Evolutionary conservation across 2,797 vertebrate genomes (phyloP).

Genomic region (Chelon auratus): DNA sequence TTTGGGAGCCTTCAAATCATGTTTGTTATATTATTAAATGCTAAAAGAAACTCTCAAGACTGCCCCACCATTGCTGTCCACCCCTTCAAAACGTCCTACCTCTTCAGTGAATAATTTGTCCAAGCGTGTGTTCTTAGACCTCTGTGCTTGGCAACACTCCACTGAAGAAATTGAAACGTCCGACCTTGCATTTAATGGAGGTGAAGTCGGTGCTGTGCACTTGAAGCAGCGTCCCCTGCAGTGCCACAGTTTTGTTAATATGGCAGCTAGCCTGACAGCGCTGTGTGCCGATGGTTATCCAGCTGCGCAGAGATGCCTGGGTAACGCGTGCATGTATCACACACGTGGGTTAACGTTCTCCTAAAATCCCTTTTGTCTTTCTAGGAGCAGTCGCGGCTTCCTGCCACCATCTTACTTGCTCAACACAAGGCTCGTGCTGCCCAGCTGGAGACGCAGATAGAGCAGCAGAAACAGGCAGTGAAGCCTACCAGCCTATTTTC

Average conservation of each 20-base stretch:
- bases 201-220: conserved; percentile 67
- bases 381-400: conserved; percentile 94
- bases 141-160: conserved; percentile 72
- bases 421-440: conserved; percentile 94
- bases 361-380: conserved; percentile 47
- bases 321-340: conserved; percentile 5
- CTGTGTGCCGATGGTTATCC: conserved; percentile 33
- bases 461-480: conserved; percentile 90
- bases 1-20: conserved; percentile 7
- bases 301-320: conserved; percentile 10
- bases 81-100: conserved; percentile 54
- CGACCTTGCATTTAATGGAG: conserved; percentile 78
- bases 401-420: conserved; percentile 93
- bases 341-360: conserved; percentile 2
- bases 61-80: conserved; percentile 32
- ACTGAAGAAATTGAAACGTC: conserved; percentile 72
- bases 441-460: conserved; percentile 92
- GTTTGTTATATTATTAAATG: conserved; percentile 35
- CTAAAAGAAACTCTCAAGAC: conserved; percentile 24
- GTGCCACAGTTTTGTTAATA: conserved; percentile 62
- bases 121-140: conserved; percentile 60
- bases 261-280: conserved; percentile 46
- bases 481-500: conserved; percentile 94
- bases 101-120: conserved; percentile 48
- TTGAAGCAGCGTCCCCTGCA: conserved; percentile 60